phyloP scores from a whole-genome alignment of 2,113 vertebrate genomes.

The Otolemur garnettii region DNA sequence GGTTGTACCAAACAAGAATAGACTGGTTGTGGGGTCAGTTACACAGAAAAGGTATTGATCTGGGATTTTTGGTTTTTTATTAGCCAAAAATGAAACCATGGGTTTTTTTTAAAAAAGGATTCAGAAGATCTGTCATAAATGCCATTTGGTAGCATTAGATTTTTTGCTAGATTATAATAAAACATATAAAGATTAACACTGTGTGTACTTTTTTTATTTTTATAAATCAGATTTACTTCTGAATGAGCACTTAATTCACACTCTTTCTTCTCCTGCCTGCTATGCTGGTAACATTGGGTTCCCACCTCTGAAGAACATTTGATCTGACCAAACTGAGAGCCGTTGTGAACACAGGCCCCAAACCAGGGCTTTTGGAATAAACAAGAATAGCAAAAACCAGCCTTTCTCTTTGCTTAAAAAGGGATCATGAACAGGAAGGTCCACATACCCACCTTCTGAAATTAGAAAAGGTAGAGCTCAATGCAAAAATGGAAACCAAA shows the following conservation, averaged over 20 bases:
- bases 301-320: slow-evolving; percentile 55
- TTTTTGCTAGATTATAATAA: neutral
- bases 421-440: neutral
- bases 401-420: slow-evolving; percentile 34
- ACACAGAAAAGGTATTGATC: neutral
- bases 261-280: slow-evolving; percentile 72
- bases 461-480: neutral
- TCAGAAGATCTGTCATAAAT: neutral
- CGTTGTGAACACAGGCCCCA: too few relatives aligned
- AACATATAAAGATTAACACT: neutral
- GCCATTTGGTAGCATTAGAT: neutral
- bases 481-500: slow-evolving; percentile 54
- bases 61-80: neutral
- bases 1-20: neutral
- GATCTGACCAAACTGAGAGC: slow-evolving; percentile 42
- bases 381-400: slow-evolving; percentile 64
- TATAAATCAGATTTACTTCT: slow-evolving; percentile 77
- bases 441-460: neutral
- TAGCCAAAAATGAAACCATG: neutral
- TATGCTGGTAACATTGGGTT: slow-evolving; percentile 80
- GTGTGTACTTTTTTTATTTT: neutral
- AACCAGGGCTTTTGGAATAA: slow-evolving; percentile 31
- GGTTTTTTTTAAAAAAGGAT: neutral
- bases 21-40: neutral
- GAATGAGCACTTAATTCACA: slow-evolving; percentile 84